Conservation (phyloP, 1,140 invertebrate genomes). For the Cyclargus thomasi region DNA sequence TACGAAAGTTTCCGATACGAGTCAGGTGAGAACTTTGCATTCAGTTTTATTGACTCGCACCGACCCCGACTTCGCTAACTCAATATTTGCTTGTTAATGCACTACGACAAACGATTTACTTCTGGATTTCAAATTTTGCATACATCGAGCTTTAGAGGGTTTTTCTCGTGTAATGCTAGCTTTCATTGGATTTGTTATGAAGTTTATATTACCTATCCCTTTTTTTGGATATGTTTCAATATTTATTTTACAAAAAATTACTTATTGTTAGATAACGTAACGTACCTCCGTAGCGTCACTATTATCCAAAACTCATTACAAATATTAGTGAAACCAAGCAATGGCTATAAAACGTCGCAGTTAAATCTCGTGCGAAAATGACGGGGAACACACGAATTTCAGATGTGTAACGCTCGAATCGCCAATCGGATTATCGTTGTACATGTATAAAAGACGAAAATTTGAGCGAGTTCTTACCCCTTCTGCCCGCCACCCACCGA, state of each 20-base stretch:
- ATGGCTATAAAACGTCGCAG: constrained; percentile 37
- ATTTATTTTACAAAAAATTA: no score
- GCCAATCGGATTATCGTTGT: constrained; percentile 71
- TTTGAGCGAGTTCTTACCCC: constrained; percentile 62
- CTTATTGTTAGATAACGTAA: no score
- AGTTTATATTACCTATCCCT: no score
- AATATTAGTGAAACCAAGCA: constrained; percentile 33
- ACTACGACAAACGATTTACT: constrained; percentile 26
- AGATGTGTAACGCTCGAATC: constrained; percentile 64
- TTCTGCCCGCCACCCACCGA: constrained; percentile 36
- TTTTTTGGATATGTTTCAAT: no score
- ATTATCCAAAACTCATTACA: constrained; percentile 4
- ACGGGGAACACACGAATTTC: constrained; percentile 58
- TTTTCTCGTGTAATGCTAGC: background rate
- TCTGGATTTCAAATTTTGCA: constrained; percentile 26
- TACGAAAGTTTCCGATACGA: constrained; percentile 10
- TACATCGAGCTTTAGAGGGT: background rate
- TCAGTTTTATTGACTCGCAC: constrained; percentile 44
- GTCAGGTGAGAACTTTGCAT: constrained; percentile 44
- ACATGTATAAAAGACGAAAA: constrained; percentile 71
- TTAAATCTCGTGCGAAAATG: constrained; percentile 47
- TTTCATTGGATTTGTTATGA: background rate
- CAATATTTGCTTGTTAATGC: constrained; percentile 51
- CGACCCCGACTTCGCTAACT: constrained; percentile 37
- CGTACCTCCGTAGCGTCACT: background rate